phyloP scores from a whole-genome alignment of 2,797 vertebrate species.

The Diplodus sargus region DNA sequence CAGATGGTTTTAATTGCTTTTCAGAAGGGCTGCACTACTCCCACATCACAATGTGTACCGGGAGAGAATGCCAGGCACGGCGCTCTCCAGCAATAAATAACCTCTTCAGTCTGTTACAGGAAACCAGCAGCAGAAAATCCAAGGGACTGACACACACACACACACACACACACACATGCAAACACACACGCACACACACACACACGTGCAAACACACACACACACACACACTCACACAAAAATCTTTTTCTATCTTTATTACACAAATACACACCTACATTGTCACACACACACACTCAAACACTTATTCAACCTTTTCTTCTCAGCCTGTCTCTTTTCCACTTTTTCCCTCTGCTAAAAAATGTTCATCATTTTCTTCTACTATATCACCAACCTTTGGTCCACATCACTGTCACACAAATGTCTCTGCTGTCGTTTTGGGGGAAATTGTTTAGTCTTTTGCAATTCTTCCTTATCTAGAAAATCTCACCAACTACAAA shows the following conservation, averaged over 20 bases:
- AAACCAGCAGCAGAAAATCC: conserved; percentile 62
- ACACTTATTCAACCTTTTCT: conserved; percentile 30
- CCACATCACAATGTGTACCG: conserved; percentile 83
- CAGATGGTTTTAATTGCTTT: conserved; percentile 80
- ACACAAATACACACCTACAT: neutral
- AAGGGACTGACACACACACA: conserved; percentile 36
- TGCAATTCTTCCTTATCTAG: too few species aligned
- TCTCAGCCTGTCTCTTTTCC: neutral
- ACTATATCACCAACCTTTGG: conserved; percentile 11
- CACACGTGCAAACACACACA: conserved; percentile 20
- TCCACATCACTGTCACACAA: neutral
- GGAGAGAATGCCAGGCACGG: conserved; percentile 78
- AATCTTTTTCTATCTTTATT: neutral
- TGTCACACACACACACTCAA: conserved; percentile 17
- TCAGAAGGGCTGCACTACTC: conserved; percentile 76
- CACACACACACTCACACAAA: conserved; percentile 18
- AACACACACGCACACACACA: conserved; percentile 25
- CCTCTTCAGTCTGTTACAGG: conserved; percentile 69
- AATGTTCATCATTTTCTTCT: conserved; percentile 28
- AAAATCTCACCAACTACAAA: too few species aligned
- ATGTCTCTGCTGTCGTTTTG: neutral
- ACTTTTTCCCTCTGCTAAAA: conserved; percentile 32
- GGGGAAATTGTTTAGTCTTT: neutral
- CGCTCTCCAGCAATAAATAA: conserved; percentile 78
- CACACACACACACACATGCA: conserved; percentile 32